Evolutionary conservation across 2,113 vertebrate species (phyloP).

Genomic region (Zosterops hypoxanthus): DNA sequence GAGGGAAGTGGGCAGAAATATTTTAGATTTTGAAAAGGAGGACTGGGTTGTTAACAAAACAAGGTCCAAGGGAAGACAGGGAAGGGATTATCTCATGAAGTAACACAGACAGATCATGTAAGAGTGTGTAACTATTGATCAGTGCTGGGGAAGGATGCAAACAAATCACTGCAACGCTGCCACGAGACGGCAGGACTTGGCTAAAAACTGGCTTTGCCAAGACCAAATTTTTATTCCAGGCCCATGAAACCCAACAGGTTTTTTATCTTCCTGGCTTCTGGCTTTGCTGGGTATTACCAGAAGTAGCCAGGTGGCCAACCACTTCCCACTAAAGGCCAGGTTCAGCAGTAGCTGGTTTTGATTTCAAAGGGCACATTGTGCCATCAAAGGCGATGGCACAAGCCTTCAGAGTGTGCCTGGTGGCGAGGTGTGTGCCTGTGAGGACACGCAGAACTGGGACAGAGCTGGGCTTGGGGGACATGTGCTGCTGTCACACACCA

Average conservation of each 20-base stretch:
- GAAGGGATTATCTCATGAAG: background rate
- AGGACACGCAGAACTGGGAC: rapidly evolving
- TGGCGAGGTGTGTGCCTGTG: background rate
- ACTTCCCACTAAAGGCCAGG: background rate
- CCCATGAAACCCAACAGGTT: background rate
- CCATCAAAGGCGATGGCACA: background rate
- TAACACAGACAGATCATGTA: background rate
- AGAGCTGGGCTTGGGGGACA: background rate
- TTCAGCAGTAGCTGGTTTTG: background rate
- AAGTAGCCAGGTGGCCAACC: background rate
- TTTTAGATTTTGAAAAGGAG: background rate
- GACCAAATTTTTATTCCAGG: background rate
- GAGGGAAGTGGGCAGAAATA: slow-evolving; percentile 6
- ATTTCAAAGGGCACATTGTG: background rate
- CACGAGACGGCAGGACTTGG: background rate
- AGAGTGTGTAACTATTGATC: background rate
- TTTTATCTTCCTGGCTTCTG: background rate
- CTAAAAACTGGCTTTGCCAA: background rate
- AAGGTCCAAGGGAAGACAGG: background rate
- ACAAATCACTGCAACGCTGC: background rate
- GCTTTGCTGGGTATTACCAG: background rate
- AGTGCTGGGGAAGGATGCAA: background rate
- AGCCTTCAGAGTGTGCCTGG: rapidly evolving
- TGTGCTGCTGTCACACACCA: background rate
- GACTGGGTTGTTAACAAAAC: background rate